Percentiles rank a stretch among this genome's conserved stretches.
Evolutionary conservation across 2,797 vertebrate genomes (phyloP).

Genomic region (Nannoperca australis): DNA sequence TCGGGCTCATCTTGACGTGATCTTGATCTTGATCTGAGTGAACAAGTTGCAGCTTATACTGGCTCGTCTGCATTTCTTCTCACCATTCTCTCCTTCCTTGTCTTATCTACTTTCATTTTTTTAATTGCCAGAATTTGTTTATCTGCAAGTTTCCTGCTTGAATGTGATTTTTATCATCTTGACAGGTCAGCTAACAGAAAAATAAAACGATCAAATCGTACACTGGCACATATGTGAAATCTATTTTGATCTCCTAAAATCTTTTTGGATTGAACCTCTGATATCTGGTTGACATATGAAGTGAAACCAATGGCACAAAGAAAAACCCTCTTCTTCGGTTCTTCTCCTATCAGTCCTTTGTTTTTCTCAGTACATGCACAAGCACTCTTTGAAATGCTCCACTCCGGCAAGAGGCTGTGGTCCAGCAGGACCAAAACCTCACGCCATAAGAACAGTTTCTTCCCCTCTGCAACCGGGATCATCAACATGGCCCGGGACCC

Average conservation of each 20-base stretch:
- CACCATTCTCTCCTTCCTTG: background rate
- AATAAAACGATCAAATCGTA: background rate
- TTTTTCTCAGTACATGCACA: background rate
- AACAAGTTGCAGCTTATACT: background rate
- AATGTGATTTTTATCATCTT: background rate
- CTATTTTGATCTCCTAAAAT: background rate
- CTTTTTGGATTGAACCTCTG: background rate
- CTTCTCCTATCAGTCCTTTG: background rate
- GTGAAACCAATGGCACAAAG: background rate
- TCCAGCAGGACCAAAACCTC: too few species aligned
- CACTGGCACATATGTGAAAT: constrained; percentile 3
- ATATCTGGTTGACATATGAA: background rate
- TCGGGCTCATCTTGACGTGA: background rate
- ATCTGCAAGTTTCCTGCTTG: background rate
- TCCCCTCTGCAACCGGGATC: too few species aligned
- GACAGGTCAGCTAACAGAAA: background rate
- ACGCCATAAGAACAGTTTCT: too few species aligned
- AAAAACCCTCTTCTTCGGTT: background rate
- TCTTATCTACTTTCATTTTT: background rate
- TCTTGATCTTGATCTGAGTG: background rate
- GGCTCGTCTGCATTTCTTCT: background rate
- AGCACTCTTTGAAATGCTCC: too few species aligned
- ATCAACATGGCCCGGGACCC: too few species aligned
- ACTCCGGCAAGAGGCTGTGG: too few species aligned
- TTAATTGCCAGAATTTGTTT: background rate